These are phyloP conservation scores for Fistularia tabacaria DNA, from an alignment of 2,797 vertebrate species.

Conservation along the genomic window DNA sequence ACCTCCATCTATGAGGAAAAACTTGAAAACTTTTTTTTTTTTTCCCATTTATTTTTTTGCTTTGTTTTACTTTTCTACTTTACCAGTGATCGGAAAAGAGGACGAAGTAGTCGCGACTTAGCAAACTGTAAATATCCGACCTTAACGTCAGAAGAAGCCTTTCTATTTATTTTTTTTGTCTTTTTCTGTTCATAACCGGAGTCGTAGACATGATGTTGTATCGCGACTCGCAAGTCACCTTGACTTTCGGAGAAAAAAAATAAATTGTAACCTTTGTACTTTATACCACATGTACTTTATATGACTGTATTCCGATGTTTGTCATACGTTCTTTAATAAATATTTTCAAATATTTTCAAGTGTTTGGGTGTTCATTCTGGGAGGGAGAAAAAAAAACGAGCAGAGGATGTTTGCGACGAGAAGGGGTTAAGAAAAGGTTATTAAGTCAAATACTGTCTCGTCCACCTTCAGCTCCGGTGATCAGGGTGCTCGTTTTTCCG, in stretches of 20 bases:
- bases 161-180: slow-evolving; percentile 38
- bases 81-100: too few species aligned
- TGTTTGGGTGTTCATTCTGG: slow-evolving; percentile 9
- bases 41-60: slow-evolving; percentile 67
- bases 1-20: slow-evolving; percentile 29
- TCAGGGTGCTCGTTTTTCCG: too few species aligned
- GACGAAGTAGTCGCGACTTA: too few species aligned
- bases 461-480: too few species aligned
- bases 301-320: slow-evolving; percentile 48
- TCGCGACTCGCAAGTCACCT: slow-evolving; percentile 58
- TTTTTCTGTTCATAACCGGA: slow-evolving; percentile 47
- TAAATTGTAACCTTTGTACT: slow-evolving; percentile 62
- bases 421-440: too few species aligned
- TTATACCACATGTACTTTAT: slow-evolving; percentile 55
- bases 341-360: slow-evolving; percentile 54
- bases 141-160: too few species aligned
- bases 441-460: too few species aligned
- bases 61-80: slow-evolving; percentile 13
- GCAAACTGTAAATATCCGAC: too few species aligned
- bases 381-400: too few species aligned
- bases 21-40: slow-evolving; percentile 43
- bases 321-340: slow-evolving; percentile 73
- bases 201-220: slow-evolving; percentile 46
- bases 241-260: slow-evolving; percentile 35
- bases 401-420: too few species aligned